phyloP scores from a whole-genome alignment of 2,888 invertebrate genomes.

The Thecocarcelia acutangulata region DNA sequence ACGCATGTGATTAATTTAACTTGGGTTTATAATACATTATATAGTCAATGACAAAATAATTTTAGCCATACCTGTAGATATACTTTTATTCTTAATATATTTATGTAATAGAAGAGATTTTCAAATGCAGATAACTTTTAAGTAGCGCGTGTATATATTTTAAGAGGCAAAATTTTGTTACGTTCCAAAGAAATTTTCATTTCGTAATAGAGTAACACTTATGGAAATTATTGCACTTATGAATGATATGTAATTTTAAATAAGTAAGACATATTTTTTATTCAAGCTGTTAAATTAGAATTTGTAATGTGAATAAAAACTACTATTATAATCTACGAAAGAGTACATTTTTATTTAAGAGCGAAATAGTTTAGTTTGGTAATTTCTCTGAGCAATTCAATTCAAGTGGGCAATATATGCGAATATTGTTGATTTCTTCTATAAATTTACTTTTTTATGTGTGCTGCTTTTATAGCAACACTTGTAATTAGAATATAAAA shows the following conservation, averaged over 20 bases:
- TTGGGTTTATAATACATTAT: too few relatives aligned
- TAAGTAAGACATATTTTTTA: conserved; percentile 1
- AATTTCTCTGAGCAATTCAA: too few relatives aligned
- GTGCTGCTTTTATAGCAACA: too few relatives aligned
- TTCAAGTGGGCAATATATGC: too few relatives aligned
- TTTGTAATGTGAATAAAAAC: not conserved
- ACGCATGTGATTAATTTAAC: too few relatives aligned
- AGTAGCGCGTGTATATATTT: conserved; percentile 21
- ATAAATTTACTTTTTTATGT: too few relatives aligned
- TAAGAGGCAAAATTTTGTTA: conserved; percentile 31
- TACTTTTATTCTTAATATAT: not conserved
- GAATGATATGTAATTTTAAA: conserved; percentile 25
- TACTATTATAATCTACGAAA: not conserved
- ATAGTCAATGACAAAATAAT: too few relatives aligned
- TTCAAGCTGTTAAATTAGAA: not conserved
- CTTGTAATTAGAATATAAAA: too few relatives aligned
- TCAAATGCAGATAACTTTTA: conserved; percentile 18
- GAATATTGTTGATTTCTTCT: too few relatives aligned
- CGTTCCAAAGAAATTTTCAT: conserved; percentile 30
- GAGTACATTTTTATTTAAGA: not conserved
- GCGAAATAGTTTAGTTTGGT: too few relatives aligned
- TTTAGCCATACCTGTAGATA: not conserved
- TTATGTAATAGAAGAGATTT: conserved; percentile 7
- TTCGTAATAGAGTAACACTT: conserved; percentile 33
- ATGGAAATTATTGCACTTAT: conserved; percentile 41